A percentile compares a stretch with the other conserved stretches of the same genome.
Conservation (phyloP, 2,113 vertebrate genomes). For the Paradisaea rubra region DNA sequence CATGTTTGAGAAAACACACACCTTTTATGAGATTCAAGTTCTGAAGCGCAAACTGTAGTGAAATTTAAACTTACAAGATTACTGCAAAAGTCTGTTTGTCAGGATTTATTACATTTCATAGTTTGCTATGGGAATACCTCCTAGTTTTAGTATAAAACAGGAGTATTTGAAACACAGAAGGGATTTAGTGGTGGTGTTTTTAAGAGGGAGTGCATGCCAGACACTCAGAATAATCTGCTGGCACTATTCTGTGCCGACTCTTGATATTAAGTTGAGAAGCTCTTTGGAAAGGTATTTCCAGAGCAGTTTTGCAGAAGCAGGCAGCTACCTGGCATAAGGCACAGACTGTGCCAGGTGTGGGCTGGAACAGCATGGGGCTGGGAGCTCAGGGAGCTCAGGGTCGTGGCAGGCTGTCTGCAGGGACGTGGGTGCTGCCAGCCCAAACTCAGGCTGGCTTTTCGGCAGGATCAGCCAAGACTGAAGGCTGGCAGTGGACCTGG, state of each 20-base stretch:
- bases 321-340: background rate
- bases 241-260: rapidly evolving
- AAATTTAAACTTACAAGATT: background rate
- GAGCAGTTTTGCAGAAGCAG: background rate
- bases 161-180: background rate
- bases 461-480: background rate
- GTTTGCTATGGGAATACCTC: background rate
- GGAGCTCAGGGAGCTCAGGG: background rate
- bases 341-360: background rate
- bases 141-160: background rate
- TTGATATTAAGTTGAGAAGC: background rate
- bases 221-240: rapidly evolving
- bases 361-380: background rate
- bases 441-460: background rate
- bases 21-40: background rate
- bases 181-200: background rate
- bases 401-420: background rate
- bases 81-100: background rate
- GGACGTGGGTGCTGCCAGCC: rapidly evolving
- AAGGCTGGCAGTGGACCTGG: background rate
- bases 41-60: background rate
- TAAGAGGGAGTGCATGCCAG: background rate
- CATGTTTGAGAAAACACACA: background rate
- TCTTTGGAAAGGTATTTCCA: background rate
- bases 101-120: background rate